Evolutionary conservation across 1,140 invertebrate species (phyloP), one percentile per base, ranked within the genome.

Genomic region (Papilio xuthus): DNA sequence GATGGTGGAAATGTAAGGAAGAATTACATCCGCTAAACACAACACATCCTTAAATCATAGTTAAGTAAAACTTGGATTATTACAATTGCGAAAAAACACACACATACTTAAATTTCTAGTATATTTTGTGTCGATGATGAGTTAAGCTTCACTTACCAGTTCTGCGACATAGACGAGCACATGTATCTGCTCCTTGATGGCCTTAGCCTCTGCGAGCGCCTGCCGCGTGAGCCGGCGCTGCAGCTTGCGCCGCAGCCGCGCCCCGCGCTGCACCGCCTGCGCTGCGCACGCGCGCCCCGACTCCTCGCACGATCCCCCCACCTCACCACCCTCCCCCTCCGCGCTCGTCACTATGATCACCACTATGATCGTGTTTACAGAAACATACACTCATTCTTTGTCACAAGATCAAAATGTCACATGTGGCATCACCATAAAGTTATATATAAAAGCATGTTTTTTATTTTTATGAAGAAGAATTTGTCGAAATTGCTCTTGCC

Each of bases 151-250:
- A 89, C 94, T 95, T 89, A 97, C 97, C 94, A 97, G 86, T 93
- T 97, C 96, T 6, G 95, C 95, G 3, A 97, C 95, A 86, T 97
- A 97, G 23, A 96, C 93, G 26, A 97, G 94, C 74, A 97, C 95
- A 80, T 97, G 95, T 56, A 97, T 96, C 79, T 96, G 96, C 90
- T 97, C 96, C 76, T 95, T 96, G 82, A 97, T 96, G 80, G 97
- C 96, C 79, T 97, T 96, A 86, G 96, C 97, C 2, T 97, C 94
- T 1, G 97, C 96, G 79, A 96, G 95, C 0, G 96, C 97, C 89
- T 97, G 97, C 1, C 95, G 94, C 6, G 97, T 90, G 13, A 97
- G 97, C 70, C 96, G 94, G 80, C 96, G 95, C 50, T 97, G 97
- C 69, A 97, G 92, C 82, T 97, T 95, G 41, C 96, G 94, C 82